These are phyloP conservation scores for Troglohyphantes excavatus DNA, from an alignment of 2,888 invertebrate genomes.

Conservation along the genomic window DNA sequence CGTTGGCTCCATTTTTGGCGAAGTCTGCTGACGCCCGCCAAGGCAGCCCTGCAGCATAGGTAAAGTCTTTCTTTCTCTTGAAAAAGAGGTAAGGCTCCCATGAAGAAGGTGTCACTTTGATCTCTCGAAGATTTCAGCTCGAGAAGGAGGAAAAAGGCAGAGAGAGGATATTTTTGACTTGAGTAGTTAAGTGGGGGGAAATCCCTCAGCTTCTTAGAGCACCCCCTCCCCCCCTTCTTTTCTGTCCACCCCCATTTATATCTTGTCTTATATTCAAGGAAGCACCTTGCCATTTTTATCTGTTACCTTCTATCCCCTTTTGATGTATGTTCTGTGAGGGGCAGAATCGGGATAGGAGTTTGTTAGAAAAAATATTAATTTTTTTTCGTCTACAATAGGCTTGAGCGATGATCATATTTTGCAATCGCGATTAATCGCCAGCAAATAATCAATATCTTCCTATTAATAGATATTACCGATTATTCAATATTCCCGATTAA, in stretches of 20 bases:
- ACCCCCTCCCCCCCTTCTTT: constrained; percentile 19
- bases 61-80: constrained; percentile 63
- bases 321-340: constrained; percentile 46
- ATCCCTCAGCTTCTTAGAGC: constrained; percentile 66
- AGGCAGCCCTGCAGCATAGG: constrained; percentile 64
- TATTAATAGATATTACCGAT: no score
- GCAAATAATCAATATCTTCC: no score
- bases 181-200: constrained; percentile 78
- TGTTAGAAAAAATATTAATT: background rate
- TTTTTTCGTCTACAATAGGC: background rate
- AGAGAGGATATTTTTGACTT: constrained; percentile 74
- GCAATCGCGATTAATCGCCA: no score
- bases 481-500: no score
- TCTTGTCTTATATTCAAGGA: constrained; percentile 52
- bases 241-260: constrained; percentile 19
- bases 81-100: constrained; percentile 65
- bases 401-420: no score
- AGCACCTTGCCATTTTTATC: constrained; percentile 65
- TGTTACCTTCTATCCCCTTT: constrained; percentile 50
- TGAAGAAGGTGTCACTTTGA: constrained; percentile 73
- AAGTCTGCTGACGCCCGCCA: background rate
- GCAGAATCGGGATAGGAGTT: constrained; percentile 11
- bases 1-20: constrained; percentile 48
- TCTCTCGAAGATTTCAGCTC: constrained; percentile 73
- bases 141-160: constrained; percentile 37